Conservation (phyloP, 2,888 invertebrate species). For the Trachelus iudaicus region DNA sequence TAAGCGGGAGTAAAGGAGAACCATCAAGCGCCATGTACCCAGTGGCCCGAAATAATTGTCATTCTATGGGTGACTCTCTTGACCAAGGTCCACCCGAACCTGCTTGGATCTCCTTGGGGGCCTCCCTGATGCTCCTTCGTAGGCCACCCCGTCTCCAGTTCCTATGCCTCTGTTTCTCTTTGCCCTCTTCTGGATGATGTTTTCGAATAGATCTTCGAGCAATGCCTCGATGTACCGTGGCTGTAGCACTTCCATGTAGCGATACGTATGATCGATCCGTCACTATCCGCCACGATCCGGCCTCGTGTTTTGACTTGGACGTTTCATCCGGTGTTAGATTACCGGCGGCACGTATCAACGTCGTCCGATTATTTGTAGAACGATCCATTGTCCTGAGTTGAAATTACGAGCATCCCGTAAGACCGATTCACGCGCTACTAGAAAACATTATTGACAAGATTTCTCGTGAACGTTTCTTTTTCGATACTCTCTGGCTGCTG, state of each 20-base stretch:
- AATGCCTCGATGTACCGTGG: slow-evolving; percentile 6
- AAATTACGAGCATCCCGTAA: not conserved
- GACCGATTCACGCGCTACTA: not conserved
- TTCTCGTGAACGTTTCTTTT: slow-evolving; percentile 1
- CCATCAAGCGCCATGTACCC: slow-evolving; percentile 59
- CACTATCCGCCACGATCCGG: not conserved
- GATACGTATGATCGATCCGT: too few species aligned
- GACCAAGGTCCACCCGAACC: too few species aligned
- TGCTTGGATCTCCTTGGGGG: too few species aligned
- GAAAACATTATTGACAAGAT: slow-evolving; percentile 9
- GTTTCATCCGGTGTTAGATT: slow-evolving; percentile 58
- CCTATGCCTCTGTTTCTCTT: too few species aligned
- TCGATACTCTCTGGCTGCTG: not conserved
- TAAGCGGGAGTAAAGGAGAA: slow-evolving; percentile 53
- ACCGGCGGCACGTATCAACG: slow-evolving; percentile 23
- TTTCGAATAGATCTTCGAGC: too few species aligned
- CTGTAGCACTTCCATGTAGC: too few species aligned
- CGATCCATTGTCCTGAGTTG: slow-evolving; percentile 51
- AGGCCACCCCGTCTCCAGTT: too few species aligned
- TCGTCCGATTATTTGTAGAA: slow-evolving; percentile 54
- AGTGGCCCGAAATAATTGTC: slow-evolving; percentile 60
- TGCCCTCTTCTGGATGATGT: too few species aligned
- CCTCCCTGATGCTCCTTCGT: too few species aligned
- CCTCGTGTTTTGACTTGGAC: slow-evolving; percentile 54
- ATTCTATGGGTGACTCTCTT: slow-evolving; percentile 40